Conservation (phyloP, 2,888 invertebrate genomes). For the Agrotis puta region DNA sequence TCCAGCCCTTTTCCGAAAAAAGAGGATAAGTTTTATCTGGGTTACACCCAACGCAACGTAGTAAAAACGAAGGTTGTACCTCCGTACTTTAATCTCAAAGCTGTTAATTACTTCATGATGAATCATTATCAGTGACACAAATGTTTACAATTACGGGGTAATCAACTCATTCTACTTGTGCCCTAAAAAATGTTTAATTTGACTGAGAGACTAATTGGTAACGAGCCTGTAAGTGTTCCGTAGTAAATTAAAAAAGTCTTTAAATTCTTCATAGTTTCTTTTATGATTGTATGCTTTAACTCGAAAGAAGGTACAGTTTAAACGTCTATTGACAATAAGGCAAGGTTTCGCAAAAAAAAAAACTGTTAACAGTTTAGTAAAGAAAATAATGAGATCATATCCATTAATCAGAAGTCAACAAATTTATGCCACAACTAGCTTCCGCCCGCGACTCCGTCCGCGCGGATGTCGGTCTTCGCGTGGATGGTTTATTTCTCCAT, state of each 20-base stretch:
- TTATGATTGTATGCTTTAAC: neutral
- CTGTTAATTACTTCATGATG: slow-evolving; percentile 33
- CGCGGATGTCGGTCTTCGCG: no score
- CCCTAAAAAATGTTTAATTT: slow-evolving; percentile 23
- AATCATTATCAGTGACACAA: slow-evolving; percentile 52
- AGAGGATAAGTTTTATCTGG: slow-evolving; percentile 21
- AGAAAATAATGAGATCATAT: neutral
- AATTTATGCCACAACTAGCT: neutral
- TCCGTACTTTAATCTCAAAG: slow-evolving; percentile 12
- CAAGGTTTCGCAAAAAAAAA: neutral
- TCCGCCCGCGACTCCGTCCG: no score
- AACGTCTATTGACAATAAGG: slow-evolving; percentile 3
- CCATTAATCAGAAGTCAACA: neutral
- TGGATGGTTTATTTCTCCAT: no score
- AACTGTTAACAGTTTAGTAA: no score
- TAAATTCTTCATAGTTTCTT: no score
- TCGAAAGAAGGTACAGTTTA: neutral
- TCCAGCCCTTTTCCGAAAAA: neutral
- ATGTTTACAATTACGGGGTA: slow-evolving; percentile 34
- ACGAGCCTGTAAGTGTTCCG: slow-evolving; percentile 1
- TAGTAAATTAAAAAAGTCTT: neutral
- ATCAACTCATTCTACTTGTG: slow-evolving; percentile 22
- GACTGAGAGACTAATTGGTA: slow-evolving; percentile 13
- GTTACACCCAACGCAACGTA: neutral
- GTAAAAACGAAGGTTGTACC: slow-evolving; percentile 28